phyloP scores from a whole-genome alignment of 2,888 invertebrate species.

The Plagodis dolabraria region DNA sequence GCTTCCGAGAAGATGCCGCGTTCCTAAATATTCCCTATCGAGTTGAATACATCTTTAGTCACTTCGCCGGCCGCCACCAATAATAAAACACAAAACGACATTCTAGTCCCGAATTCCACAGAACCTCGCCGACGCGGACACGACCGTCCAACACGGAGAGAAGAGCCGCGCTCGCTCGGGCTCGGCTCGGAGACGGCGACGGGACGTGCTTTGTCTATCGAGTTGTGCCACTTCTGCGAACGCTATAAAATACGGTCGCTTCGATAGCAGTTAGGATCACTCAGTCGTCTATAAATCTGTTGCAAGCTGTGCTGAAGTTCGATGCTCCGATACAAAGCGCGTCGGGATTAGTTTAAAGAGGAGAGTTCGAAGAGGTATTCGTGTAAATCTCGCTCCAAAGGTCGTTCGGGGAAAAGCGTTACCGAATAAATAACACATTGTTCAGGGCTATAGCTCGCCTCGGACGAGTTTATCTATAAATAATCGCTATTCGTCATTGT shows the following conservation, averaged over 20 bases:
- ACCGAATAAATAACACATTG: conserved; percentile 32
- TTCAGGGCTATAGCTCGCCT: conserved; percentile 22
- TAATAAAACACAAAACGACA: conserved; percentile 19
- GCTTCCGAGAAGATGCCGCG: conserved; percentile 19
- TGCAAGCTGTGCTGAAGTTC: conserved; percentile 53
- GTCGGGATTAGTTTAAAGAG: conserved; percentile 42
- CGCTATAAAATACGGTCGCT: conserved; percentile 42
- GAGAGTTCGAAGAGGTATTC: conserved; percentile 35
- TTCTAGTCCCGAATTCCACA: conserved; percentile 18
- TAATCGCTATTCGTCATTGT: conserved; percentile 55
- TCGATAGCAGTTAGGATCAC: conserved; percentile 48
- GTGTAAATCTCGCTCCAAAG: conserved; percentile 41
- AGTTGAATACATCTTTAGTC: conserved; percentile 11
- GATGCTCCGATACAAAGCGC: conserved; percentile 44
- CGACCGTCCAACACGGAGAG: not conserved
- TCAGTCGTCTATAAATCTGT: conserved; percentile 66
- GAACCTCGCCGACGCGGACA: conserved; percentile 6
- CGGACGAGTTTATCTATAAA: conserved; percentile 46
- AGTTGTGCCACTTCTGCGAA: conserved; percentile 49
- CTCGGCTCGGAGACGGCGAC: too few species aligned
- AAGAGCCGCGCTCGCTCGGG: conserved; percentile 5
- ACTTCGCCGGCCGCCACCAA: conserved; percentile 6
- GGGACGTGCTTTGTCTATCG: conserved; percentile 9
- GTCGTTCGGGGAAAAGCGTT: conserved; percentile 40
- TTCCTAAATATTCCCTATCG: not conserved